Base-by-base conservation (phyloP, 2,888 invertebrate species). In the Caenorhabditis afra region DNA sequence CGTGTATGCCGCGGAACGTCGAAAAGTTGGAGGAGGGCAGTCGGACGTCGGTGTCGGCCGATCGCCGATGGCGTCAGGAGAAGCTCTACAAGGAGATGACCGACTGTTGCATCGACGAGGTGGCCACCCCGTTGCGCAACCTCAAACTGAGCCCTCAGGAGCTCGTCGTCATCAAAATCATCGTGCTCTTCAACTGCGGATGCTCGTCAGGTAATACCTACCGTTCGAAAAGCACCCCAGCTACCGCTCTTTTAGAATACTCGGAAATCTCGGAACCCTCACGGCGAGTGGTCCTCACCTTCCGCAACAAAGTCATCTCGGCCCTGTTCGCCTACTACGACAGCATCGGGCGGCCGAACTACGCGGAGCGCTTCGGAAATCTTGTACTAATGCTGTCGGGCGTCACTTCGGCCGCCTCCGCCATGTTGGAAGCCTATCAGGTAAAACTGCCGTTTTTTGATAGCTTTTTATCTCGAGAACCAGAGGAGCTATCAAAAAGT, bases 61-160 rank as follows among this genome's bases (percentile, higher is more conserved):
- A 88, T 64, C 81, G 89, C 20, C 79, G 81, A 45, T 89, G 89
- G 89, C 80, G 89, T 37, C 89, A 89, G 55, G 89, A 89, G 67
- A 89, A 89, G 70, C 75, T 89, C 20, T 89, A 88, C 79, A 85
- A 88, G 50, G 83, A 86, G 55, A 88, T 87, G 87, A 87, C 87
- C 3, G 86, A 87, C 55, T 76, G 81, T 12, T 89, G 88, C 57
- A 88, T 89, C 14, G 89, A 89, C 62, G 89, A 89, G 52, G 87
- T 88, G 12, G 87, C 89, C n/a, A 83, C 82, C 29, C 89, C 89
- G 3, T 66, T 89, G 53, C 67, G 86, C 23, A 77, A 81, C 37
- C 68, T 89, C 61, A 80, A 85, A 45, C 49, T 89, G 53, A 79
- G 79, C 45, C 83, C 87, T 1, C 87, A 88, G 59, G 89, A 89